A percentile compares a stretch with the other conserved stretches of the same genome.
Evolutionary conservation across 2,113 vertebrate species (phyloP).

Genomic region (Motacilla alba): DNA sequence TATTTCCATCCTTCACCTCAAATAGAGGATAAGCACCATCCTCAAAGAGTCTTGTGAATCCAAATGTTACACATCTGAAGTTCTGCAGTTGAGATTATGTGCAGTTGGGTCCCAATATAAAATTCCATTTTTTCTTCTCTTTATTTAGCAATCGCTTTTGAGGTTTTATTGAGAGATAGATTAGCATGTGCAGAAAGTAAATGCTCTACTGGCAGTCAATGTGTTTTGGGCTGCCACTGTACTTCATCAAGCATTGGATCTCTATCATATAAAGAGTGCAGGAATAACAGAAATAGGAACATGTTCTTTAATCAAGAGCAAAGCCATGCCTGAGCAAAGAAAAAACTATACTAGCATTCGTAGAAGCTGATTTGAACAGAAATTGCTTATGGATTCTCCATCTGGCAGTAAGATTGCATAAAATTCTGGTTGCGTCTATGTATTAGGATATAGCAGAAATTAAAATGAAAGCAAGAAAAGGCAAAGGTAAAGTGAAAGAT

Average conservation of each 20-base stretch:
- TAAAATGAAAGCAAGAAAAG: conserved; percentile 60
- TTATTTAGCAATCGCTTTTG: background rate
- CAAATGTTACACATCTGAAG: background rate
- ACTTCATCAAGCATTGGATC: background rate
- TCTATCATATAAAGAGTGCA: background rate
- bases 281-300: background rate
- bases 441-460: conserved; percentile 63
- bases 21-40: background rate
- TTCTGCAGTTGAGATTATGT: background rate
- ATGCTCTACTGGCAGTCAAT: background rate
- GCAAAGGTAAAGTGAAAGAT: conserved; percentile 67
- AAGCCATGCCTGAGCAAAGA: background rate
- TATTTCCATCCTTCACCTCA: background rate
- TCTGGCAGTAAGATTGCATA: background rate
- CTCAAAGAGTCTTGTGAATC: background rate
- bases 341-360: background rate
- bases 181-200: background rate
- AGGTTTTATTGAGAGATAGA: background rate
- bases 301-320: background rate
- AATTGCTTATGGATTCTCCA: conserved; percentile 47
- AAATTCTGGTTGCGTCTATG: conserved; percentile 4
- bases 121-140: background rate
- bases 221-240: background rate
- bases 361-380: conserved; percentile 12
- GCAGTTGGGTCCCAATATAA: background rate